Base-by-base conservation (phyloP, 2,888 invertebrate species). In the Mesorhabditis spiculigera region DNA sequence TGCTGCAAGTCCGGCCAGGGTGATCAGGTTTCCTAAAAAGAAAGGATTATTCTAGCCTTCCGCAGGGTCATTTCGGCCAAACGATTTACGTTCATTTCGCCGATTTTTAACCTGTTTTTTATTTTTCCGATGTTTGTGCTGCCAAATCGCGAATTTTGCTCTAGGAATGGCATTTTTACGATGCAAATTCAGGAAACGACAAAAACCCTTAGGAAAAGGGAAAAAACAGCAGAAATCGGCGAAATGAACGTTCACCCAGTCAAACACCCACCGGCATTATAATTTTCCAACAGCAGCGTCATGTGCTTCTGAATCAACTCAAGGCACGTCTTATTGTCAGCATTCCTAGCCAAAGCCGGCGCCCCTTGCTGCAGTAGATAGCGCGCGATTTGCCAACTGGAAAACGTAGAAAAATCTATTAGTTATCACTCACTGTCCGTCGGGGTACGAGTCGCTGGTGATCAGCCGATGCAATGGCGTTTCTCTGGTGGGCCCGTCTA, bases 401-500 rank as follows among this genome's bases (percentile, higher is more conserved):
- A 13, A 65, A 10, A 43, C 6, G 13, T 66, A 13, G 45, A n/a
- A 8, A 45, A 66, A 50, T 10, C 45, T 6, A 66, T 10, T 45
- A 13, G 2, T 10, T 3, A 10, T 66, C 5, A 8, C 43, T 50
- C 45, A 41, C 68, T 13, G 6, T 64, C 45, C 71, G 66, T 41
- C 8, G 6, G 70, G 65, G 28, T 44, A 45, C 64, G 67, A 43
- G 43, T 65, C 43, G 65, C 70, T 72, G n/a, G 68, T 43, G 13
- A 82, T 70, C 43, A 81, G 67, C 4, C 76, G 44, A 64, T 82
- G 82, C 45, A 82, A 63, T 4, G 81, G 75, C 10, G 78, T 79
- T 62, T 78, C 74, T 28, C 28, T 28, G 28, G 28, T 28, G 28
- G 28, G 28, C 8, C 77, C 73, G 68, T 81, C 78, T 13, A 45